Evolutionary conservation across 2,797 vertebrate genomes (phyloP), one percentile per base, ranked within the genome.

Genomic region (Phalanger gymnotis): DNA sequence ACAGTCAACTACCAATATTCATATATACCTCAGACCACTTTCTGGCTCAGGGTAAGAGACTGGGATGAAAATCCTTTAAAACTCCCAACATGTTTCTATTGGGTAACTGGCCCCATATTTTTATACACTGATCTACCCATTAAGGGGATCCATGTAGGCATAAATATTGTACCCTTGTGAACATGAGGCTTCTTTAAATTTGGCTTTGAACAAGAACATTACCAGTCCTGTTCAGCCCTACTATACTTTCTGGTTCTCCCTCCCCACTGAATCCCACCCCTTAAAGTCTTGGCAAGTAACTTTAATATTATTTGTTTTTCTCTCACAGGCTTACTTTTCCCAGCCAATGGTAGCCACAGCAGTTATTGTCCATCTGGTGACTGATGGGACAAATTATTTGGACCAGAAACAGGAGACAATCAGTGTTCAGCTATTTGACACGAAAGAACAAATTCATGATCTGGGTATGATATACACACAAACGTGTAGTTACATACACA

Each of bases 291-390:
- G 52, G 54, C 55, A 22, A 81, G 91, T 12, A 54, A 22, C 96
- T 92, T 91, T 66, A 90, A 91, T 95, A 61, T 0, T 34, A 90
- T 92, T 54, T 61, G 40, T 93, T 90, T 93, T 91, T 53, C 57
- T 98, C 94, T 95, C 97, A 94, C 97, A 99, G 99, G 99, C 99
- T 3, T 98, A 99, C 97, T 99, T 99, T 98, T 99, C 99, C 92
- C 99, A 99, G 96, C 99, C 99, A 2, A 99, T 99, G 99, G 99
- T 99, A 92, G 99, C 99, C 53, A 99, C 99, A 0, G 99, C 99
- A 30, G 99, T 99, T 90, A 99, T 99, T 52, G 99, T 99, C 94
- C 99, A 99, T 97, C 98, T 99, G 97, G 99, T 99, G 55, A 99
- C 99, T 1, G 99, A 99, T 94, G 99, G 99, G 58, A 99, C 99